phyloP scores from a whole-genome alignment of 2,113 vertebrate species.

The Cephalopterus ornatus region DNA sequence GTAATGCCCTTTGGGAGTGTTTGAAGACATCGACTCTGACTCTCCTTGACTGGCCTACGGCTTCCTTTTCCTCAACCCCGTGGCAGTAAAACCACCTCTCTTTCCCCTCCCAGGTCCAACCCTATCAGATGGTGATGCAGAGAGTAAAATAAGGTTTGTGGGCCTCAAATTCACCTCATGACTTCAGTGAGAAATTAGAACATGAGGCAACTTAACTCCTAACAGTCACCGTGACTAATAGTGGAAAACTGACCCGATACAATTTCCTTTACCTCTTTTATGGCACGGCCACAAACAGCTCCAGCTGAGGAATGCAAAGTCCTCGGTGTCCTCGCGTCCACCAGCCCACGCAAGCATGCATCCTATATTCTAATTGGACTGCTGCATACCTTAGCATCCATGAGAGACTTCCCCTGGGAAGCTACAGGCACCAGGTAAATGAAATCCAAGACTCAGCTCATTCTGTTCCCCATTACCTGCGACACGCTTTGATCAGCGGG shows the following conservation, averaged over 20 bases:
- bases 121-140: background rate
- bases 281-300: background rate
- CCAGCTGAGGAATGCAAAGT: background rate
- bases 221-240: background rate
- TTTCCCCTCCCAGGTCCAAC: background rate
- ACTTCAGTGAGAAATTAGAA: background rate
- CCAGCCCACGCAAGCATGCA: rapidly evolving
- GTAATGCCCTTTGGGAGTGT: background rate
- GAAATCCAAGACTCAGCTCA: background rate
- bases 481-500: background rate
- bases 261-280: background rate
- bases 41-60: background rate
- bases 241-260: background rate
- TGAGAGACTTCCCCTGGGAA: background rate
- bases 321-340: background rate
- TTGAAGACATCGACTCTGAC: background rate
- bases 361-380: background rate
- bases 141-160: background rate
- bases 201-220: background rate
- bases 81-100: background rate
- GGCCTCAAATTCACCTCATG: background rate
- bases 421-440: background rate
- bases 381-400: background rate
- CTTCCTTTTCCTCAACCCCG: background rate
- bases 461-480: background rate